Percentiles rank a stretch among this genome's conserved stretches.
Evolutionary conservation across 1,140 invertebrate species (phyloP).

Genomic region (Drosophila paulistorum): DNA sequence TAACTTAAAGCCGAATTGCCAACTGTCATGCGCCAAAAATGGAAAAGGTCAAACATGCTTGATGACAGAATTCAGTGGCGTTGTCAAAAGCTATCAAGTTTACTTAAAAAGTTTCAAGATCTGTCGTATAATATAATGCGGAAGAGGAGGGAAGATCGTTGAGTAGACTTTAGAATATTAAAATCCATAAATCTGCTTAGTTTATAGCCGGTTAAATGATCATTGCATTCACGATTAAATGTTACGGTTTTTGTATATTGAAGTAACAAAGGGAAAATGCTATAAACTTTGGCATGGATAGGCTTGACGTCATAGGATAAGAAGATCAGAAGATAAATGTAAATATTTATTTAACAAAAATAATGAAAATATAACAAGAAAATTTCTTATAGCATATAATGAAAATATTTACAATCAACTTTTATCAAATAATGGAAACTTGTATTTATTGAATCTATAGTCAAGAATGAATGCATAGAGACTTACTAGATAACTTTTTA

Average conservation of each 20-base stretch:
- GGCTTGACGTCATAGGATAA: too few relatives aligned
- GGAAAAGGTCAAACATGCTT: constrained; percentile 39
- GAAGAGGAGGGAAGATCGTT: neutral
- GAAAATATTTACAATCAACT: too few relatives aligned
- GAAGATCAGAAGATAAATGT: too few relatives aligned
- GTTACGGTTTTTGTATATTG: neutral
- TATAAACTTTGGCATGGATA: too few relatives aligned
- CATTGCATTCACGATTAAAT: too few relatives aligned
- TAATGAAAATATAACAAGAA: too few relatives aligned
- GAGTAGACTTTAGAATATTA: neutral
- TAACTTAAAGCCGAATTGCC: constrained; percentile 19
- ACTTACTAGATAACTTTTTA: too few relatives aligned
- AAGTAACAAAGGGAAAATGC: neutral
- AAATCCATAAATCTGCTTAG: neutral
- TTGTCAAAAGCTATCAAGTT: neutral
- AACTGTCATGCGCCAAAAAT: constrained; percentile 47
- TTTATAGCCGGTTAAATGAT: neutral
- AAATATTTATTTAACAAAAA: too few relatives aligned
- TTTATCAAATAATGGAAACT: too few relatives aligned
- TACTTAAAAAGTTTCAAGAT: neutral
- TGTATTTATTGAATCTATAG: too few relatives aligned
- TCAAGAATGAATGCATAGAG: too few relatives aligned
- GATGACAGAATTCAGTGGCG: constrained; percentile 11
- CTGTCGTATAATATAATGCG: neutral
- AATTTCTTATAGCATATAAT: too few relatives aligned